A percentile compares a stretch with the other conserved stretches of the same genome.
Conservation (phyloP, 2,113 vertebrate genomes). For the Hippocampus abdominalis region DNA sequence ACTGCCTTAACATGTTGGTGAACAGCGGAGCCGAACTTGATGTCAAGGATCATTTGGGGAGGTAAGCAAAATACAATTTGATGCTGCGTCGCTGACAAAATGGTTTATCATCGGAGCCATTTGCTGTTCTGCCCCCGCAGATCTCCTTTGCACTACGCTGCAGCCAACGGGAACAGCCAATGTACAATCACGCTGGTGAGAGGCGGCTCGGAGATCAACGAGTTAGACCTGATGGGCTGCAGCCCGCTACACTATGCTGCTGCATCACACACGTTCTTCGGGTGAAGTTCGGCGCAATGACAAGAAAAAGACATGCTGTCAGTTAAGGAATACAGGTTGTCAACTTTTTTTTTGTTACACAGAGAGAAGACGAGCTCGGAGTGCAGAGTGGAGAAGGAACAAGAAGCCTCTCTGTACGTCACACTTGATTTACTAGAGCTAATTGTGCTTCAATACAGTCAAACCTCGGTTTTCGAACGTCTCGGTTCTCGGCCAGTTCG, state of each 20-base stretch:
- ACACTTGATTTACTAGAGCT: neutral
- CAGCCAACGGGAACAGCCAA: conserved; percentile 88
- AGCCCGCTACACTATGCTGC: conserved; percentile 91
- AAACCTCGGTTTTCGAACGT: too few relatives aligned
- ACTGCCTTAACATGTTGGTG: conserved; percentile 93
- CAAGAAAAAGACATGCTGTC: neutral
- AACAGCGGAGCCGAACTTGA: conserved; percentile 84
- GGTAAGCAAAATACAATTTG: conserved; percentile 61
- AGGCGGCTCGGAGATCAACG: conserved; percentile 82
- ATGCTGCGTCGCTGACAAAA: neutral
- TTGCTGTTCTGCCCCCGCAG: conserved; percentile 52
- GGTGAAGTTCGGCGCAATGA: conserved; percentile 63
- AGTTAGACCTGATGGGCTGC: conserved; percentile 86
- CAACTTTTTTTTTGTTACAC: conserved; percentile 3
- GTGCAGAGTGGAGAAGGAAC: conserved; percentile 76
- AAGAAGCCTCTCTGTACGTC: conserved; percentile 91
- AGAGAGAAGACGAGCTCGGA: conserved; percentile 77
- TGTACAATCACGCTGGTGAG: conserved; percentile 85
- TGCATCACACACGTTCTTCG: conserved; percentile 85
- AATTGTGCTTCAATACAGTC: neutral
- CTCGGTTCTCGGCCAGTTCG: too few relatives aligned
- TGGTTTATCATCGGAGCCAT: neutral
- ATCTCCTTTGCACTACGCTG: conserved; percentile 90
- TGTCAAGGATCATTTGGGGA: conserved; percentile 87
- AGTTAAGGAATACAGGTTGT: neutral